Evolutionary conservation across 2,113 vertebrate genomes (phyloP), one percentile per base, ranked within the genome.

Genomic region (Euleptes europaea): DNA sequence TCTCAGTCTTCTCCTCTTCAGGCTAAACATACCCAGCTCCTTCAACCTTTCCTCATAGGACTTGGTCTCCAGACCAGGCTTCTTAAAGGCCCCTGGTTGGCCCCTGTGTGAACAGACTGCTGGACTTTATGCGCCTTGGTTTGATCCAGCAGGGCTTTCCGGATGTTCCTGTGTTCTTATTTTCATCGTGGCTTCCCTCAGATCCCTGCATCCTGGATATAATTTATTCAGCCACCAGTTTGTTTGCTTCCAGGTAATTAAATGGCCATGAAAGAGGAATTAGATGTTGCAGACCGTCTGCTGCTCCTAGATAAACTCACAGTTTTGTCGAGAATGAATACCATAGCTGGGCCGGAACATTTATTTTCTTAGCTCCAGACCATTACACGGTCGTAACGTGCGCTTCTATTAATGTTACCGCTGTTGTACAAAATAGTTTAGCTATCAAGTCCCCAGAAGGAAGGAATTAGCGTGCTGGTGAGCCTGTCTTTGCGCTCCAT

Each of bases 391-490:
- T 87, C 71, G 60, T 86, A 54, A 80, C 12, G 33, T 83, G 71
- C 80, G 28, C 88, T 77, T 87, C 70, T 35, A 70, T 89, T 90
- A 86, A 80, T 9, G 3, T 82, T 91, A 84, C 33, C 85, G 71
- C 38, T 83, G 4, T 83, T 88, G 35, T 86, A 87, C 65, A 88
- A 94, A 90, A 78, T 85, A 89, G 85, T 77, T 44, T 86, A 65
- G 19, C 44, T 42, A 2, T 14, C 54, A 84, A 86, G 33, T 44
- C 47, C 89, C 82, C 69, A 63, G 82, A 71, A 0, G 1, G 84
- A 88, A 74, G 2, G 14, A 82, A 80, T 21, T 9, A 57, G 11
- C 54, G 82, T 40, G 35, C 33, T 54, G 33, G 21, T 28, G 1
- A 82, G 6, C 4, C 88, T 1, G 81, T n/a, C 23, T 5, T 78